Evolutionary conservation across 1,140 invertebrate genomes (phyloP), one percentile per base, ranked within the genome.

Genomic region (Drosophila elegans): DNA sequence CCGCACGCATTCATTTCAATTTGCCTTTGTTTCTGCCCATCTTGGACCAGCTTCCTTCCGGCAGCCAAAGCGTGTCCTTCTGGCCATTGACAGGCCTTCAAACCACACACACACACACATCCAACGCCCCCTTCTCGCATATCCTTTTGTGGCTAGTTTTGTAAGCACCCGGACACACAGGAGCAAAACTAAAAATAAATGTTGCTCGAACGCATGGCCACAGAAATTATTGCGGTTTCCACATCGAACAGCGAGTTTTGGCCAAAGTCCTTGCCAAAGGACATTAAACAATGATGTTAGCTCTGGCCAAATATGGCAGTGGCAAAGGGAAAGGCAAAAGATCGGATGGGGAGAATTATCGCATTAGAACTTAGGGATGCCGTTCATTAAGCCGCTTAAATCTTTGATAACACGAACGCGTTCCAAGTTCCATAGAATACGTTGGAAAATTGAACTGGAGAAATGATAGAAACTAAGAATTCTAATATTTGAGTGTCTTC

Each of bases 1-100:
- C 84, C 85, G 62, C 77, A 90, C 74, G 77, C 76, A 84, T 90
- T 90, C 85, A 84, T 88, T 78, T 88, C 84, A 90, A 89, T 88
- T 88, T 85, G 76, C 63, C 53, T 82, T 72, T 55, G 68, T 69
- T 69, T 76, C 16, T 78, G 64, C 64, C 11, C 49, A 41, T 61
- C 32, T 54, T 69, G 32, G 60, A 9, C 54, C 60, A 42, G 32
- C 52, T 68, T 11, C 29, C 44, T 68, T 11, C 29, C 44, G 13
- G 32, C 34, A 27, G 12, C 32, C 39, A 12, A 59, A 72, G 56
- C 59, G 44, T 52, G 57, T 75, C 39, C 56, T 69, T 56, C 27
- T 32, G 68, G 62, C 51, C 78, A 82, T 79, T 86, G 83, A 88
- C 82, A 76, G 79, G 57, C 66, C 66, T 67, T 59, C 36, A 32